Percentiles rank a stretch among this genome's conserved stretches.
Conservation (phyloP, 2,797 vertebrate species). For the Zalophus californianus region DNA sequence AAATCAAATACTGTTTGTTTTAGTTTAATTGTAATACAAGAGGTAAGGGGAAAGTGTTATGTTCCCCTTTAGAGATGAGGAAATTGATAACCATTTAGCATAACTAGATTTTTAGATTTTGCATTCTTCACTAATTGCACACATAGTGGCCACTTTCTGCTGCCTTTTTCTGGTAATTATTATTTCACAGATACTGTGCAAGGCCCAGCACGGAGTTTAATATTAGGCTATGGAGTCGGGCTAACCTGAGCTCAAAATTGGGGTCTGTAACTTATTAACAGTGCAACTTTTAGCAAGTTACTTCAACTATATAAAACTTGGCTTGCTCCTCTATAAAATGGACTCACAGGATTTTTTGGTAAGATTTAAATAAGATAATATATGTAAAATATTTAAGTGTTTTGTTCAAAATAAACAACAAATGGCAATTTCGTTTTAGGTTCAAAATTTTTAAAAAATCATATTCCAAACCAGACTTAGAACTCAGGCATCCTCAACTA, state of each 20-base stretch:
- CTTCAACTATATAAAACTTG: conserved; percentile 20
- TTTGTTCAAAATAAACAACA: conserved; percentile 50
- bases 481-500: background rate
- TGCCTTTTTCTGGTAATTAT: background rate
- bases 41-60: background rate
- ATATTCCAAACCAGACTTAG: background rate
- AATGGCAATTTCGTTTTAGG: background rate
- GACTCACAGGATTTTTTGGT: background rate
- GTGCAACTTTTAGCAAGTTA: background rate
- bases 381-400: conserved; percentile 17
- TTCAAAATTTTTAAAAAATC: background rate
- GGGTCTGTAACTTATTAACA: background rate
- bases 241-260: background rate
- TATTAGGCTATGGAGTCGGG: background rate
- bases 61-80: conserved; percentile 38
- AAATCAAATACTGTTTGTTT: conserved; percentile 29
- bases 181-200: background rate
- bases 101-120: background rate
- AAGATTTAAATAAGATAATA: background rate
- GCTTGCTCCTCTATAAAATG: background rate
- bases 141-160: background rate
- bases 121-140: background rate
- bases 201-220: background rate
- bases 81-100: background rate
- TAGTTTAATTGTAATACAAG: background rate